Evolutionary conservation across 2,888 invertebrate genomes (phyloP), one percentile per base, ranked within the genome.

Genomic region (Altica lythri): DNA sequence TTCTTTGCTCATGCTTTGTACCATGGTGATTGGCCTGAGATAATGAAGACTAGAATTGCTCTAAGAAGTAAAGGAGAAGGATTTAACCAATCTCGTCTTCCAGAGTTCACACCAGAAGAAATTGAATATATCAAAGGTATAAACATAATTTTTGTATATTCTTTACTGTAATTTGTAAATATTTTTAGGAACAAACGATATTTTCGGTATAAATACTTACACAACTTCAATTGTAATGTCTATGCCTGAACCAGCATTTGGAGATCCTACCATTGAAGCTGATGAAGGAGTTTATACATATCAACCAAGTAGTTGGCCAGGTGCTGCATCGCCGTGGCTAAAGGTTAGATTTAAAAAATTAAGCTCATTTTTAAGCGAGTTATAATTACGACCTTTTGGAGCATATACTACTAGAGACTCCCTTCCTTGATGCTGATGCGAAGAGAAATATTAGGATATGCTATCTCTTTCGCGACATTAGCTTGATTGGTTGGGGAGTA

Each of bases 201-300:
- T 86, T 72, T 77, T 90, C 46, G 89, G 88, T 1, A 70, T 90
- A 6, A 91, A 91, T 69, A 82, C 85, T 50, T 92, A 92, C 68
- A 86, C 88, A 0, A 49, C 48, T 8, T 16, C 40, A 19, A 19
- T 49, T 4, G 14, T 49, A 16, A 35, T 30, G 22, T 38, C 48
- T 2, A 40, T 40, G 12, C 19, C 25, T 3, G 48, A 49, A 40
- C 48, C 48, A 1, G 40, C 18, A 32, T 40, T 49, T 16, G 48
- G 48, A 4, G 19, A 49, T 4, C 48, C 48, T 22, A 40, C 22
- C 6, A 40, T 27, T 3, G 18, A 40, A 40, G 6, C 2, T 9
- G 48, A 49, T 22, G 29, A 16, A 9, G 48, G 48, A 5, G 48
- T 49, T 9, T 49, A 32, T n/a, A 17, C 17, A 13, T 49, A 40